phyloP scores from a whole-genome alignment of 2,797 vertebrate genomes.

The Halcyon leucocephala region DNA sequence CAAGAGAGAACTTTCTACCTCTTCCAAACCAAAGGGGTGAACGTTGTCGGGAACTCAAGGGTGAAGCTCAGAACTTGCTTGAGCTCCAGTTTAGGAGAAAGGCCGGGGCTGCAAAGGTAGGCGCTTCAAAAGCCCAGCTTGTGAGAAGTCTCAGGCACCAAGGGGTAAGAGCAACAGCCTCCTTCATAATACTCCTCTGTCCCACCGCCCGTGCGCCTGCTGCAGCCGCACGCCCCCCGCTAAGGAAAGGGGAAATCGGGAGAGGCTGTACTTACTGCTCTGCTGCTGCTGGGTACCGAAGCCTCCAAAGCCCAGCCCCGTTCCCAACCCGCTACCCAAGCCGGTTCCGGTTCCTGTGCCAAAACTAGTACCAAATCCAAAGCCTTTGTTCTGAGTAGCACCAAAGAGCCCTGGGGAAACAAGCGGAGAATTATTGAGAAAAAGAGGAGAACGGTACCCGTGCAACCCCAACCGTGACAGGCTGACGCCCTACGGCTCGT shows the following conservation, averaged over 20 bases:
- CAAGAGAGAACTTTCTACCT: background rate
- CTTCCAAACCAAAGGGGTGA: background rate
- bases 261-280: conserved; percentile 74
- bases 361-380: conserved; percentile 92
- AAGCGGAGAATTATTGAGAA: background rate
- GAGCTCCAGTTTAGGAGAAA: background rate
- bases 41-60: background rate
- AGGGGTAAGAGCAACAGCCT: background rate
- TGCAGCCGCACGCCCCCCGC: background rate
- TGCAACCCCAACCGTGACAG: background rate
- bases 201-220: too few species aligned
- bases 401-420: conserved; percentile 87
- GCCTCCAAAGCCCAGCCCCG: conserved; percentile 88
- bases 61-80: background rate
- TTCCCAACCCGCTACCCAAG: conserved; percentile 88
- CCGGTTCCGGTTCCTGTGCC: conserved; percentile 85
- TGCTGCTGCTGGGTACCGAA: conserved; percentile 91
- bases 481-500: background rate
- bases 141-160: background rate
- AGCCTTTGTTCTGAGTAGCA: conserved; percentile 93
- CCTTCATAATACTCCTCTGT: background rate
- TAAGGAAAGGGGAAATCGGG: background rate
- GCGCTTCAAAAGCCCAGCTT: background rate
- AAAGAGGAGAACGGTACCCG: background rate
- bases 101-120: background rate